A percentile compares a stretch with the other conserved stretches of the same genome.
These are phyloP conservation scores for Remorina albescens DNA, from an alignment of 2,797 vertebrate species.

Conservation along the genomic window DNA sequence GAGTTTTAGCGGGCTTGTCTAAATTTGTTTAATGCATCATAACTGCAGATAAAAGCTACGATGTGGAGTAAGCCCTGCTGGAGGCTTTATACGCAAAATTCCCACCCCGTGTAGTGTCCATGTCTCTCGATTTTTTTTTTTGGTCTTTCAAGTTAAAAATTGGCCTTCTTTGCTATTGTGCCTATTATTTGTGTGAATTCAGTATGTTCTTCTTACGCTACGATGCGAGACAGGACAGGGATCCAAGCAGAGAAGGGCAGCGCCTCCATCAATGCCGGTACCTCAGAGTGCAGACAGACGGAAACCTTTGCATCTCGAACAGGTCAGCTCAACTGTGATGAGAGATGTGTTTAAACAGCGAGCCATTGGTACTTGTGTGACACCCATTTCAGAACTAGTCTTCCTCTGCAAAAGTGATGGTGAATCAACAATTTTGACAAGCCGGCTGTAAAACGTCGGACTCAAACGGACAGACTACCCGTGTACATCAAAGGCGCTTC, in stretches of 20 bases:
- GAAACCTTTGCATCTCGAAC: constrained; percentile 23
- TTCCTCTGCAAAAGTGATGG: constrained; percentile 69
- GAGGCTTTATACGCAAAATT: constrained; percentile 4
- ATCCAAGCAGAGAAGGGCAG: constrained; percentile 37
- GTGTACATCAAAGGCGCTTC: constrained; percentile 81
- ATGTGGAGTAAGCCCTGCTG: constrained; percentile 27
- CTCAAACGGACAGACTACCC: constrained; percentile 66
- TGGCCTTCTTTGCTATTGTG: too few relatives aligned
- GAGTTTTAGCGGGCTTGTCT: constrained; percentile 34
- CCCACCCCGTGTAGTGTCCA: not conserved
- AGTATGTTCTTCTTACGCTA: not conserved
- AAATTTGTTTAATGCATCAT: constrained; percentile 46
- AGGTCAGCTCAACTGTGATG: constrained; percentile 37
- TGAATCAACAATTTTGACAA: constrained; percentile 84
- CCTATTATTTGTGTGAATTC: constrained; percentile 2
- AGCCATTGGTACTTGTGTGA: constrained; percentile 81
- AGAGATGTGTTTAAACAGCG: constrained; percentile 77
- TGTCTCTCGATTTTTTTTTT: not conserved
- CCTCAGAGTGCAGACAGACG: constrained; percentile 12
- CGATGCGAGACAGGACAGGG: too few relatives aligned
- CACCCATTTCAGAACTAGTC: constrained; percentile 76
- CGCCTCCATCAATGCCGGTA: not conserved
- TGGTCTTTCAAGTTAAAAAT: not conserved
- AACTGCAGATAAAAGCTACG: constrained; percentile 35
- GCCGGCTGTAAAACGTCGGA: constrained; percentile 77